Conservation (phyloP, 1,140 invertebrate genomes). For the Euborellia annulipes region DNA sequence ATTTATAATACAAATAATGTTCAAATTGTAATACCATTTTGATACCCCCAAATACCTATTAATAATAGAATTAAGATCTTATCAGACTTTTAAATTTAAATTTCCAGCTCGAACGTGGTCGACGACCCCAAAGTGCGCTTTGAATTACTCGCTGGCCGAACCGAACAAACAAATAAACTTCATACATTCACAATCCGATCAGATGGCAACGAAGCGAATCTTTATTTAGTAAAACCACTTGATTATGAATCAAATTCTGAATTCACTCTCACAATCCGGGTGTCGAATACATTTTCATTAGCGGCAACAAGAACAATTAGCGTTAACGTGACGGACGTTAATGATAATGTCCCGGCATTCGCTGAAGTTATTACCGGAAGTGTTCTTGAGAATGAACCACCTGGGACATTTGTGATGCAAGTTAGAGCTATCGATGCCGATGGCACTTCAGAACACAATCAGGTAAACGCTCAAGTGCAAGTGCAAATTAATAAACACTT, state of each 20-base stretch:
- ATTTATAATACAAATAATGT: too few species aligned
- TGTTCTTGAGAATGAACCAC: conserved; percentile 66
- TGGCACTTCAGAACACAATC: conserved; percentile 62
- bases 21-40: too few species aligned
- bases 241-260: conserved; percentile 71
- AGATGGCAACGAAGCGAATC: conserved; percentile 12
- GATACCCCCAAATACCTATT: too few species aligned
- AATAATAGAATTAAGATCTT: too few species aligned
- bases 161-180: conserved; percentile 66
- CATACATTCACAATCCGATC: conserved; percentile 41
- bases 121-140: conserved; percentile 55
- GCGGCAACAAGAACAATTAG: conserved; percentile 58
- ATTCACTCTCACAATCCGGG: conserved; percentile 66
- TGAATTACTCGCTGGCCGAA: conserved; percentile 60
- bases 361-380: conserved; percentile 56
- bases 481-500: background rate
- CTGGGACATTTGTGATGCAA: conserved; percentile 68
- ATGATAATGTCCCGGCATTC: conserved; percentile 75
- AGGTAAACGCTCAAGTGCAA: conserved; percentile 28
- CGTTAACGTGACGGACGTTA: conserved; percentile 66
- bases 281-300: conserved; percentile 63
- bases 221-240: conserved; percentile 32
- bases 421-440: conserved; percentile 75
- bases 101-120: conserved; percentile 52
- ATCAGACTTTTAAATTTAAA: too few species aligned